Evolutionary conservation across 2,113 vertebrate species (phyloP).

Genomic region (Micronycteris hirsuta): DNA sequence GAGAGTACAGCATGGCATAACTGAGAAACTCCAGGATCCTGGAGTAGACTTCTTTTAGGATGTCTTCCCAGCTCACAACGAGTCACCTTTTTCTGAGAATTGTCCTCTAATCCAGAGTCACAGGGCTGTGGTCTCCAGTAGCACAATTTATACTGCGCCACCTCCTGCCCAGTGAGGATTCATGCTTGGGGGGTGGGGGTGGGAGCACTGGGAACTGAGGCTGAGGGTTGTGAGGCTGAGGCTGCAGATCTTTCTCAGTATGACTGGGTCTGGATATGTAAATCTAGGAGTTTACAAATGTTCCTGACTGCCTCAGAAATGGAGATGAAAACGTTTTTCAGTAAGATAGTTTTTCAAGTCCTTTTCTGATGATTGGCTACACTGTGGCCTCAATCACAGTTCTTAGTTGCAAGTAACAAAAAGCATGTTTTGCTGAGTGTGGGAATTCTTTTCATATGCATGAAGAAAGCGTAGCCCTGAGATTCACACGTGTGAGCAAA

Average conservation of each 20-base stretch:
- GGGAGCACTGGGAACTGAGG: background rate
- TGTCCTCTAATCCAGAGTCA: background rate
- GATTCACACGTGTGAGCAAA: too few relatives aligned
- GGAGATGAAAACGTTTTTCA: background rate
- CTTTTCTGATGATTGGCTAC: background rate
- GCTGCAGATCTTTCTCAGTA: background rate
- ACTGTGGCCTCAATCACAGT: background rate
- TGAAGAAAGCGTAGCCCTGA: too few relatives aligned
- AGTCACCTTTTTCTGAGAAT: background rate
- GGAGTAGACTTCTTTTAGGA: background rate
- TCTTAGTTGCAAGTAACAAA: background rate
- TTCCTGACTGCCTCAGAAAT: background rate
- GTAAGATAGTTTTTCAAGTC: background rate
- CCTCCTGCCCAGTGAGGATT: background rate
- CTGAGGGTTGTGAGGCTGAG: background rate
- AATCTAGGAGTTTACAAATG: background rate
- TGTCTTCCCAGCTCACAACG: background rate
- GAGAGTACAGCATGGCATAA: background rate
- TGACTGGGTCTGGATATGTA: background rate
- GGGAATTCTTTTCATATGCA: too few relatives aligned
- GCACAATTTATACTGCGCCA: background rate
- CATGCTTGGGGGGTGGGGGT: background rate
- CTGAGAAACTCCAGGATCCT: background rate
- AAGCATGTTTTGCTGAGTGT: background rate
- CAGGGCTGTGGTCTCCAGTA: background rate